Percentiles rank a stretch among this genome's conserved stretches.
Conservation (phyloP, 2,888 invertebrate genomes). For the Dryobota labecula region DNA sequence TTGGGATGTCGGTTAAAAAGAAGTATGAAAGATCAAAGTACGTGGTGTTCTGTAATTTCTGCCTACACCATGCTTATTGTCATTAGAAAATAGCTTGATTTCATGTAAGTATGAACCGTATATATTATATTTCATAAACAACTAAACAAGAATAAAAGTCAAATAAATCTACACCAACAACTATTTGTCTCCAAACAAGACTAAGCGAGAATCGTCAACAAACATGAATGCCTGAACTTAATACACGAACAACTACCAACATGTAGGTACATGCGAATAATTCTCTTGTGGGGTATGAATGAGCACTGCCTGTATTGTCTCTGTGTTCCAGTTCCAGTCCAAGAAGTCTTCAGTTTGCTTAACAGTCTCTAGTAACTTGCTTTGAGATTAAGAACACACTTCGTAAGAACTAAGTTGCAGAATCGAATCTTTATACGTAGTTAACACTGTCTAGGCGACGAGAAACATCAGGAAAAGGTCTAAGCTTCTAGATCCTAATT, state of each 20-base stretch:
- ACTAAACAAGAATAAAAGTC: background rate
- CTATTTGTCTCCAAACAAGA: background rate
- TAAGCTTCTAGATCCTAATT: no score
- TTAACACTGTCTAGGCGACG: background rate
- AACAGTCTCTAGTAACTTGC: background rate
- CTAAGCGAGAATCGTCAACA: background rate
- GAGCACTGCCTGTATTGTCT: background rate
- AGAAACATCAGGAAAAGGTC: background rate
- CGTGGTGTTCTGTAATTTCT: background rate
- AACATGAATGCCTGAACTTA: slow-evolving; percentile 12
- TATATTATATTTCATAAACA: background rate
- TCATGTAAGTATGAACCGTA: background rate
- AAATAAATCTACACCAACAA: background rate
- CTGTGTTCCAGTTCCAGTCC: background rate
- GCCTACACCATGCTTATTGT: background rate
- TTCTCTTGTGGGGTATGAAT: background rate
- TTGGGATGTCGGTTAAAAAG: no score
- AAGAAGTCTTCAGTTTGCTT: slow-evolving; percentile 5
- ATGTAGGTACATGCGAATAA: slow-evolving; percentile 12
- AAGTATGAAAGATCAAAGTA: background rate
- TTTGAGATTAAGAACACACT: background rate
- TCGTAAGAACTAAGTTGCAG: background rate
- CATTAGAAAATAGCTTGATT: background rate
- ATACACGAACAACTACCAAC: slow-evolving; percentile 5
- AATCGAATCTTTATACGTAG: background rate